Conservation (phyloP, 1,140 invertebrate genomes). For the Aphelinus atriplicis region DNA sequence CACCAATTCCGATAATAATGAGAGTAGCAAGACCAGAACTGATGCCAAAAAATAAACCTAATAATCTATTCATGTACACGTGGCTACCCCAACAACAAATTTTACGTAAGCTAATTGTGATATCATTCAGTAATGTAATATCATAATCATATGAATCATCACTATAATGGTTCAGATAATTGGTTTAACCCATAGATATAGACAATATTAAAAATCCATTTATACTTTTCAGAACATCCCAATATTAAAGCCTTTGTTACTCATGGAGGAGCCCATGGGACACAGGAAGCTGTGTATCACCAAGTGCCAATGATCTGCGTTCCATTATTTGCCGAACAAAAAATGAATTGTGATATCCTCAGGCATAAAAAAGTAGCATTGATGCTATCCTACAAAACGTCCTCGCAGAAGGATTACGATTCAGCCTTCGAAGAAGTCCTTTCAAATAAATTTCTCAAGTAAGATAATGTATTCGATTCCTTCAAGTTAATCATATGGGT, state of each 20-base stretch:
- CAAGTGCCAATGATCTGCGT: conserved; percentile 76
- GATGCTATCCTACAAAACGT: conserved; percentile 51
- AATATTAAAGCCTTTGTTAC: conserved; percentile 75
- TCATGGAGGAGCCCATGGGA: conserved; percentile 77
- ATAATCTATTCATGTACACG: conserved; percentile 70
- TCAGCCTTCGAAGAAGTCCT: conserved; percentile 54
- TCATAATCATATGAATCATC: not conserved
- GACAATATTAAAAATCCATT: not conserved
- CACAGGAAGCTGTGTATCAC: conserved; percentile 76
- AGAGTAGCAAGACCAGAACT: conserved; percentile 50
- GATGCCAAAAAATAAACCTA: conserved; percentile 61
- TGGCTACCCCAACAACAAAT: conserved; percentile 74
- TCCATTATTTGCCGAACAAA: conserved; percentile 76
- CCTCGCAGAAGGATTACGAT: conserved; percentile 53
- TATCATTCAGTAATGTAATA: not conserved
- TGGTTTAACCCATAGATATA: not conserved
- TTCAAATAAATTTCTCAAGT: conserved; percentile 53
- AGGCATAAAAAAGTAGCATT: conserved; percentile 46
- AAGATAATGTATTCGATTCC: not conserved
- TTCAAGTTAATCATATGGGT: too few species aligned
- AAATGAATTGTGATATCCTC: conserved; percentile 63
- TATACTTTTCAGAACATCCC: conserved; percentile 68
- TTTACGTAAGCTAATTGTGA: conserved; percentile 44
- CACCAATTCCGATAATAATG: conserved; percentile 50
- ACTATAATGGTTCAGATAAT: conserved; percentile 39